These are phyloP conservation scores for Ophion slaviceki DNA, from an alignment of 2,888 invertebrate species.

Conservation along the genomic window DNA sequence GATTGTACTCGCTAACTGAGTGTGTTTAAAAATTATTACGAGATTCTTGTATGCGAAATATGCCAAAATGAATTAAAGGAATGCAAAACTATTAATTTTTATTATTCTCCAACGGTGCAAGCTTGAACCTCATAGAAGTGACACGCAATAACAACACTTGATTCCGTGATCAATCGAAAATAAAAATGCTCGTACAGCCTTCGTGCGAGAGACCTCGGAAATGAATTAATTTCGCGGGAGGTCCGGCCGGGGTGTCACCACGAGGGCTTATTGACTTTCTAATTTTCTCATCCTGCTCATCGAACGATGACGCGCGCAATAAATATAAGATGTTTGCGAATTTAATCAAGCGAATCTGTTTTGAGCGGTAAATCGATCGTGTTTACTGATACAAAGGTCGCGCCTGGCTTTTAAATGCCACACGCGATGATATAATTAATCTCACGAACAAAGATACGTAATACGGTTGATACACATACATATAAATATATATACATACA, in stretches of 20 bases:
- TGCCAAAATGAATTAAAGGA: too few relatives aligned
- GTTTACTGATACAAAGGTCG: conserved; percentile 14
- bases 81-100: too few relatives aligned
- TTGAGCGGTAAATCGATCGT: conserved; percentile 42
- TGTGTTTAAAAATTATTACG: not conserved
- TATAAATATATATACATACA: not conserved
- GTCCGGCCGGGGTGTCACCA: not conserved
- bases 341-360: conserved; percentile 26
- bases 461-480: conserved; percentile 2
- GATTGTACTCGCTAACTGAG: too few relatives aligned
- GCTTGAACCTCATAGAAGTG: not conserved
- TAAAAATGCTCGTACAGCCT: not conserved
- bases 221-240: conserved; percentile 31
- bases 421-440: conserved; percentile 53
- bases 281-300: conserved; percentile 24
- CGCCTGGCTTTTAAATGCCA: conserved; percentile 5
- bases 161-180: not conserved
- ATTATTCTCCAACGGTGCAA: not conserved
- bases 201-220: not conserved
- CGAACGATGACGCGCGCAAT: conserved; percentile 1
- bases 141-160: not conserved
- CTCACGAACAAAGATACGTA: conserved; percentile 32
- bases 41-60: not conserved
- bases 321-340: not conserved
- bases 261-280: conserved; percentile 30